Evolutionary conservation across 2,888 invertebrate genomes (phyloP).

Genomic region (Rhorus exstirpatorius): DNA sequence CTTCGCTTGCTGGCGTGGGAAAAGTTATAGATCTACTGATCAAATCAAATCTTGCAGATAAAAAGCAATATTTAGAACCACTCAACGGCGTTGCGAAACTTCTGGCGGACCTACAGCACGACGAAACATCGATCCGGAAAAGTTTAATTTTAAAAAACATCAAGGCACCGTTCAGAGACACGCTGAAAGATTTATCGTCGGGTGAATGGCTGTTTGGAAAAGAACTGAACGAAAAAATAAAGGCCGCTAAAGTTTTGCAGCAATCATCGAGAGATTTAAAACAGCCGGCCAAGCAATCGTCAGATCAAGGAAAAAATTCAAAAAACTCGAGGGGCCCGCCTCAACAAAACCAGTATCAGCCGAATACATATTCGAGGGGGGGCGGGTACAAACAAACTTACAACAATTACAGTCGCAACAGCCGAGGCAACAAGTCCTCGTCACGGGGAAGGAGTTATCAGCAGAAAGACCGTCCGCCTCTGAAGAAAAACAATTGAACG

Average conservation of each 20-base stretch:
- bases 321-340: slow-evolving; percentile 61
- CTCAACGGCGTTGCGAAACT: slow-evolving; percentile 43
- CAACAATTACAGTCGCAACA: slow-evolving; percentile 34
- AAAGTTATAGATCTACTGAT: slow-evolving; percentile 27
- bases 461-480: slow-evolving; percentile 10
- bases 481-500: slow-evolving; percentile 34
- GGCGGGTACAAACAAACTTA: slow-evolving; percentile 43
- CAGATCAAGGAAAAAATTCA: slow-evolving; percentile 39
- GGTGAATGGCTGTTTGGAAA: slow-evolving; percentile 13
- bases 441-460: slow-evolving; percentile 14
- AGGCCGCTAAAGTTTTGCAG: slow-evolving; percentile 54
- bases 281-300: slow-evolving; percentile 7
- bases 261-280: slow-evolving; percentile 29
- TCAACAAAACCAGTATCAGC: neutral
- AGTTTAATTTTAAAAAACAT: slow-evolving; percentile 62
- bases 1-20: slow-evolving; percentile 52
- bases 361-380: slow-evolving; percentile 29
- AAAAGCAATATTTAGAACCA: slow-evolving; percentile 32
- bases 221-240: slow-evolving; percentile 51
- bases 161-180: slow-evolving; percentile 51
- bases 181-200: slow-evolving; percentile 47
- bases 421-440: slow-evolving; percentile 26
- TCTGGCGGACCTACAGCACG: slow-evolving; percentile 61
- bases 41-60: slow-evolving; percentile 22
- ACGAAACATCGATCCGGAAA: slow-evolving; percentile 61